Percentiles rank a stretch among this genome's conserved stretches.
Conservation (phyloP, 2,797 vertebrate species). For the Chaetodon trifasciatus region DNA sequence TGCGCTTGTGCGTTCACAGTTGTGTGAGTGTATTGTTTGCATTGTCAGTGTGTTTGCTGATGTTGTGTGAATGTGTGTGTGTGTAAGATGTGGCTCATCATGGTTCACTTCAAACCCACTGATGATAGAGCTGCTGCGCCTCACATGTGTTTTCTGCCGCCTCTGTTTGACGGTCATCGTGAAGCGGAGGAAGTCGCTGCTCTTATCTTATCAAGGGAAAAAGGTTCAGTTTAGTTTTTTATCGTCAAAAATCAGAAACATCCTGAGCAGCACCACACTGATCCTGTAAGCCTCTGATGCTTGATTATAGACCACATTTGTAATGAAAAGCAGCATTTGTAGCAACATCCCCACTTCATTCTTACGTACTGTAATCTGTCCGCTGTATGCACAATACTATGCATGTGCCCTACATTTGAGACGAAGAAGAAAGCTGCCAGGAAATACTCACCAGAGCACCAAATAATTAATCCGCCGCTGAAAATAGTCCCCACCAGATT, state of each 20-base stretch:
- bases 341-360: background rate
- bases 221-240: too few species aligned
- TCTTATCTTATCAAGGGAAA: background rate
- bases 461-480: background rate
- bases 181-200: conserved; percentile 12
- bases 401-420: background rate
- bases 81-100: conserved; percentile 23
- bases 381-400: background rate
- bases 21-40: conserved; percentile 40
- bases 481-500: background rate
- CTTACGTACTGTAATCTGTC: background rate
- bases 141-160: background rate
- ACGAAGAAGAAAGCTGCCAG: background rate
- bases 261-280: background rate
- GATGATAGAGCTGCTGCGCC: background rate
- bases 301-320: background rate
- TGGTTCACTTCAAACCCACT: conserved; percentile 17
- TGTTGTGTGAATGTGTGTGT: conserved; percentile 27
- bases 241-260: background rate
- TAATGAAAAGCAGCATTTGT: background rate
- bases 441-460: background rate
- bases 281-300: background rate
- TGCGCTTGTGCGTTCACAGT: conserved; percentile 6
- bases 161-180: background rate
- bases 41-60: conserved; percentile 30